Conservation (phyloP, 2,113 vertebrate genomes). For the Neodontobutis hainanensis region DNA sequence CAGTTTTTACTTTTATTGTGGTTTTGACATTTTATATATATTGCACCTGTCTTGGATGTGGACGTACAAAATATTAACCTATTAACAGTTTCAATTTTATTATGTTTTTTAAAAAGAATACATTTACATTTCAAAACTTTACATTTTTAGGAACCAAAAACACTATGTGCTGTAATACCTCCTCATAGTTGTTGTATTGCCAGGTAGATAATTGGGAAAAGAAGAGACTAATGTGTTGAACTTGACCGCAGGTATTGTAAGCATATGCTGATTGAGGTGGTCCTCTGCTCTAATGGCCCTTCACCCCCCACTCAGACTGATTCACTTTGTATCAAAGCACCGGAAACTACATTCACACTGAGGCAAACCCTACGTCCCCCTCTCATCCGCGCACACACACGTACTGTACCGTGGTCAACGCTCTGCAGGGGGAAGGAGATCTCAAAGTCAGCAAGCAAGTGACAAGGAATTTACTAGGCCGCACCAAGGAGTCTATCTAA, state of each 20-base stretch:
- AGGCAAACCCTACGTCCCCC: slow-evolving; percentile 15
- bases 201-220: background rate
- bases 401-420: slow-evolving; percentile 25
- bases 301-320: slow-evolving; percentile 67
- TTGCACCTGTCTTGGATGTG: no score
- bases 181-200: no score
- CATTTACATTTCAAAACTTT: no score
- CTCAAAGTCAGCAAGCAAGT: slow-evolving; percentile 66
- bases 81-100: no score
- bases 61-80: no score
- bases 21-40: no score
- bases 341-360: slow-evolving; percentile 35
- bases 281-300: slow-evolving; percentile 49
- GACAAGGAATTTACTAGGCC: slow-evolving; percentile 78
- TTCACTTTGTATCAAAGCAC: slow-evolving; percentile 76
- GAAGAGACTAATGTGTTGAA: background rate
- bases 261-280: slow-evolving; percentile 51
- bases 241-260: slow-evolving; percentile 18
- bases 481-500: slow-evolving; percentile 46
- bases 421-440: slow-evolving; percentile 52
- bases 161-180: no score
- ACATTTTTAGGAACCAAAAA: no score
- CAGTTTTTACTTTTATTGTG: no score
- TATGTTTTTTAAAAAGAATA: no score
- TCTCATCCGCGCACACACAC: slow-evolving; percentile 28